phyloP scores from a whole-genome alignment of 2,888 invertebrate genomes.

The Netelia virgata region DNA sequence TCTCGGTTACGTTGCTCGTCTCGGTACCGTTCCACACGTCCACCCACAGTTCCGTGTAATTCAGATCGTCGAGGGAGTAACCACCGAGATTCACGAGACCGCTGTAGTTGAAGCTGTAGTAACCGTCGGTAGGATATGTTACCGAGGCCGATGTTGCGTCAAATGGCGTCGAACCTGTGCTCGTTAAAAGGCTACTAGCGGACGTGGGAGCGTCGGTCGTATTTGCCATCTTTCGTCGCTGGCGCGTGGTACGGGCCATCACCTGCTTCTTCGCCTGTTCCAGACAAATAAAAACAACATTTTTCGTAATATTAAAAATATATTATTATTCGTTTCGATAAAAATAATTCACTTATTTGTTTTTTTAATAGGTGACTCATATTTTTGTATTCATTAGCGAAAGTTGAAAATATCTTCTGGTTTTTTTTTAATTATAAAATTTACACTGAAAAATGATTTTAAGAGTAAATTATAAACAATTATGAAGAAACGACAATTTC shows the following conservation, averaged over 20 bases:
- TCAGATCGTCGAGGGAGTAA: slow-evolving; percentile 84
- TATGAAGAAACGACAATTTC: too few species aligned
- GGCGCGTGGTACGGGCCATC: slow-evolving; percentile 88
- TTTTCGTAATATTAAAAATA: background rate
- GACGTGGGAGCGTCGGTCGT: slow-evolving; percentile 84
- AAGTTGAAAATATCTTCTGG: too few species aligned
- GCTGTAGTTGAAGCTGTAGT: slow-evolving; percentile 81
- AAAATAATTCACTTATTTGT: too few species aligned
- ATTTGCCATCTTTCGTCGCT: slow-evolving; percentile 87
- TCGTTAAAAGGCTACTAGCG: slow-evolving; percentile 82
- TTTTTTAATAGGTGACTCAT: too few species aligned
- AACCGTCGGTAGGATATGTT: slow-evolving; percentile 78
- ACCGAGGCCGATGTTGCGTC: slow-evolving; percentile 79
- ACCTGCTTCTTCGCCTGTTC: slow-evolving; percentile 87
- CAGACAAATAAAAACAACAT: background rate
- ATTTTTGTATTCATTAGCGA: too few species aligned
- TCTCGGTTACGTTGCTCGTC: slow-evolving; percentile 85
- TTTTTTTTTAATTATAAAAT: too few species aligned
- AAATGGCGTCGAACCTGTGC: slow-evolving; percentile 85
- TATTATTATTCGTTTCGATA: background rate
- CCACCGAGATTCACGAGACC: slow-evolving; percentile 79
- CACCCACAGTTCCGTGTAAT: slow-evolving; percentile 86
- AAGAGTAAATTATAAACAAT: too few species aligned
- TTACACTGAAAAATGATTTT: too few species aligned
- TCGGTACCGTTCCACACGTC: slow-evolving; percentile 86